Conservation (phyloP, 2,888 invertebrate genomes). For the Eubasilissa splendida region DNA sequence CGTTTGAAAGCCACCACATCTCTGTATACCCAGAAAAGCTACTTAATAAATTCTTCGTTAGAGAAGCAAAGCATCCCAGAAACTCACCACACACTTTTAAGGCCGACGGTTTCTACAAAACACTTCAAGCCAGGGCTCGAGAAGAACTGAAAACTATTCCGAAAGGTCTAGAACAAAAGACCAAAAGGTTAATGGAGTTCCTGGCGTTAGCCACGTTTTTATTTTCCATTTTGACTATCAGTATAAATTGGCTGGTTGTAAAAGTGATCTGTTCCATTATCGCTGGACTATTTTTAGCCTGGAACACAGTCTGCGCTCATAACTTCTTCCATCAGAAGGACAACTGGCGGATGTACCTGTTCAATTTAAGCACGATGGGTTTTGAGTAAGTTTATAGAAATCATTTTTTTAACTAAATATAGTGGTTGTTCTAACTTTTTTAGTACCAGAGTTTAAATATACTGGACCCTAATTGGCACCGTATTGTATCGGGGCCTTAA, state of each 20-base stretch:
- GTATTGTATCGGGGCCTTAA: too few species aligned
- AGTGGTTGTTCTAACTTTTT: too few species aligned
- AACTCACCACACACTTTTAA: slow-evolving; percentile 83
- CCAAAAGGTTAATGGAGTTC: slow-evolving; percentile 65
- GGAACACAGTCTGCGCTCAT: slow-evolving; percentile 77
- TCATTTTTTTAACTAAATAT: too few species aligned
- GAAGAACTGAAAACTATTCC: slow-evolving; percentile 73
- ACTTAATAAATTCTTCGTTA: slow-evolving; percentile 76
- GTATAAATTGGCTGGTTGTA: slow-evolving; percentile 61
- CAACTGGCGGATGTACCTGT: slow-evolving; percentile 85
- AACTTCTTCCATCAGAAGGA: slow-evolving; percentile 85
- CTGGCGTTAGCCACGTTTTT: slow-evolving; percentile 57
- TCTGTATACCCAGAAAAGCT: slow-evolving; percentile 73
- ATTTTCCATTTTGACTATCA: slow-evolving; percentile 21
- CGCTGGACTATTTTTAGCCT: slow-evolving; percentile 74
- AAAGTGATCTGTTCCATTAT: slow-evolving; percentile 64
- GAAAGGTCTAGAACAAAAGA: slow-evolving; percentile 63
- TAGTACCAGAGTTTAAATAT: too few species aligned
- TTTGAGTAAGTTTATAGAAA: slow-evolving; percentile 68
- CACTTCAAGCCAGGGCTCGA: slow-evolving; percentile 75
- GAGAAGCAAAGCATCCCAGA: slow-evolving; percentile 76
- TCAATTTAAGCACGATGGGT: slow-evolving; percentile 79
- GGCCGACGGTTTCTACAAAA: slow-evolving; percentile 82
- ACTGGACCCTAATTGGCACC: too few species aligned
- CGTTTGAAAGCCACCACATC: slow-evolving; percentile 83